phyloP scores from a whole-genome alignment of 2,797 vertebrate genomes.

The Yasuhikotakia modesta region DNA sequence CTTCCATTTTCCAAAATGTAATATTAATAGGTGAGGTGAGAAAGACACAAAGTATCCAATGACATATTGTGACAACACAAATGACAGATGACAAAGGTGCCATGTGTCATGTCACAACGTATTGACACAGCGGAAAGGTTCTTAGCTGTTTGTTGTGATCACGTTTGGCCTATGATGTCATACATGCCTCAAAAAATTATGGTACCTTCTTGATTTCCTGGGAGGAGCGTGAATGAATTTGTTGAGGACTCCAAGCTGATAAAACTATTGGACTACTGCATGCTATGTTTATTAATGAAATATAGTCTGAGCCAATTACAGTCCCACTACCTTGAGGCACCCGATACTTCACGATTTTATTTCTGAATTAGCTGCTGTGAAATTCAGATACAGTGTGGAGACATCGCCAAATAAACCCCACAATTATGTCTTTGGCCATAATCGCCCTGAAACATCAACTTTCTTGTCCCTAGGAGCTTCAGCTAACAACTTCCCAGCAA shows the following conservation, averaged over 20 bases:
- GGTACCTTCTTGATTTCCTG: not conserved
- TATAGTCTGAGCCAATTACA: slow-evolving; percentile 12
- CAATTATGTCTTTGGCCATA: slow-evolving; percentile 50
- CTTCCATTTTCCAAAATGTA: not conserved
- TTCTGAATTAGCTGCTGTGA: slow-evolving; percentile 32
- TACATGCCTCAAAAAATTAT: not conserved
- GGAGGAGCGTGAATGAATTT: not conserved
- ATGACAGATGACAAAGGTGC: not conserved
- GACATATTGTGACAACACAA: slow-evolving; percentile 16
- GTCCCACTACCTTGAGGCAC: not conserved
- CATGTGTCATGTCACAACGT: not conserved
- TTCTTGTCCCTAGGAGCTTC: slow-evolving; percentile 33
- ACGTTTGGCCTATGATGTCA: not conserved
- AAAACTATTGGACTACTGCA: not conserved
- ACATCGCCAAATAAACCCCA: slow-evolving; percentile 33
- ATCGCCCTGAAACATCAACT: slow-evolving; percentile 40
- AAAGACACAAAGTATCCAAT: not conserved
- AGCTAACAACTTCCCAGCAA: slow-evolving; percentile 37
- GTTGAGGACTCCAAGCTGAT: not conserved
- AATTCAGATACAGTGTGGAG: slow-evolving; percentile 23
- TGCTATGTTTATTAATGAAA: not conserved
- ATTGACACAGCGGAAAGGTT: not conserved
- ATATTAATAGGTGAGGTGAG: not conserved
- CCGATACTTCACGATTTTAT: slow-evolving; percentile 16
- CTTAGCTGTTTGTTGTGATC: not conserved